Conservation (phyloP, 2,797 vertebrate species). For the Luscinia megarhynchos region DNA sequence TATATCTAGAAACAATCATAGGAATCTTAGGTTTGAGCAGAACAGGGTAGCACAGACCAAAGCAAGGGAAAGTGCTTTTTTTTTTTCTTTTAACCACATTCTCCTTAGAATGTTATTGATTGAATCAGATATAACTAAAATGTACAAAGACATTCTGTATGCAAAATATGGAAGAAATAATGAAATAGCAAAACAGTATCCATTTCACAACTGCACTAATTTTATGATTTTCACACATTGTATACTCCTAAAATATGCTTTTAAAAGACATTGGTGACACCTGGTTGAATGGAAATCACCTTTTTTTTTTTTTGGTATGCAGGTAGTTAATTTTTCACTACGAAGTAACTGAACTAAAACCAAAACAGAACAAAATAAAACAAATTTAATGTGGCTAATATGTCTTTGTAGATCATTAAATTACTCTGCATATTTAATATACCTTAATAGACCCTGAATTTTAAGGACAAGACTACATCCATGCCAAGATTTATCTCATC, state of each 20-base stretch:
- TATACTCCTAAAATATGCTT: not conserved
- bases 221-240: not conserved
- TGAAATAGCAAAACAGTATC: not conserved
- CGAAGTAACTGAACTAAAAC: not conserved
- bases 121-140: not conserved
- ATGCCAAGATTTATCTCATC: not conserved
- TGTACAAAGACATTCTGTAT: not conserved
- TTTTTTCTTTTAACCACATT: not conserved
- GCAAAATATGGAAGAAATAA: not conserved
- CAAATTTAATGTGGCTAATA: not conserved
- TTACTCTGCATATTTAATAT: not conserved
- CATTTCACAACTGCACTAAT: not conserved
- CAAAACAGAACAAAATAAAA: not conserved
- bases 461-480: fast-evolving
- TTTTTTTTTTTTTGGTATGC: not conserved
- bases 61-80: not conserved
- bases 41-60: not conserved
- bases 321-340: not conserved
- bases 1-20: not conserved
- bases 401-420: not conserved
- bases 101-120: not conserved
- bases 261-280: not conserved
- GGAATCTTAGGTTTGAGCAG: not conserved
- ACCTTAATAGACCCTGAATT: not conserved
- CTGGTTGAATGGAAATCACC: not conserved